Evolutionary conservation across 2,113 vertebrate species (phyloP).

Genomic region (Nerophis lumbriciformis): DNA sequence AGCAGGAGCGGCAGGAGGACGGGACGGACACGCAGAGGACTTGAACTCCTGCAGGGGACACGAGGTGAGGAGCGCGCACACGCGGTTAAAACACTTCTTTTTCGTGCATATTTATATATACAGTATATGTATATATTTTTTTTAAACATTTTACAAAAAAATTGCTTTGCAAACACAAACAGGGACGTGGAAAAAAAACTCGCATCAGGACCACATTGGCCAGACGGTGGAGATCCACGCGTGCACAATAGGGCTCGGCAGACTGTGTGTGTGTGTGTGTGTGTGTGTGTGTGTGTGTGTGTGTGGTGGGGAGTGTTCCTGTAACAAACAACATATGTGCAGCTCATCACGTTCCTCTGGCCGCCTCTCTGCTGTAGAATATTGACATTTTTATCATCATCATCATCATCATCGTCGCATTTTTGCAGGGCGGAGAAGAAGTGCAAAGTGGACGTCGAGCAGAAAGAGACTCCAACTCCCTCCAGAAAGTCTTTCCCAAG

Average conservation of each 20-base stretch:
- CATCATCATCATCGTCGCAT: background rate
- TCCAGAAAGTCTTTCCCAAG: slow-evolving; percentile 48
- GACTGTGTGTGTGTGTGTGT: background rate
- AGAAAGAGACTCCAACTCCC: slow-evolving; percentile 33
- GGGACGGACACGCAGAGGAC: slow-evolving; percentile 26
- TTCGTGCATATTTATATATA: too few species aligned
- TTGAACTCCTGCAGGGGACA: slow-evolving; percentile 47
- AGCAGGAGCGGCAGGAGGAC: slow-evolving; percentile 33
- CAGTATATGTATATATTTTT: too few species aligned
- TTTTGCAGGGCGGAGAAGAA: slow-evolving; percentile 19
- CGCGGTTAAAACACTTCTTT: background rate
- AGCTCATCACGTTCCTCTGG: slow-evolving; percentile 46
- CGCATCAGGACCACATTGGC: slow-evolving; percentile 71
- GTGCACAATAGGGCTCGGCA: slow-evolving; percentile 25
- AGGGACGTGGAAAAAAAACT: slow-evolving; percentile 62
- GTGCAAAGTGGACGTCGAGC: slow-evolving; percentile 29
- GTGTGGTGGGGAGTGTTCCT: background rate
- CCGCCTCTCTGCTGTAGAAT: slow-evolving; percentile 33
- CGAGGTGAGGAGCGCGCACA: slow-evolving; percentile 43
- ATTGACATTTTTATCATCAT: background rate
- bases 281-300: background rate
- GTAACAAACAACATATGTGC: slow-evolving; percentile 31
- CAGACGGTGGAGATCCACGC: slow-evolving; percentile 26
- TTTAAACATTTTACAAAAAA: too few species aligned
- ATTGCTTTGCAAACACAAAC: slow-evolving; percentile 50